These are phyloP conservation scores for Bos indicus DNA, from an alignment of 2,113 vertebrate genomes.

Conservation along the genomic window DNA sequence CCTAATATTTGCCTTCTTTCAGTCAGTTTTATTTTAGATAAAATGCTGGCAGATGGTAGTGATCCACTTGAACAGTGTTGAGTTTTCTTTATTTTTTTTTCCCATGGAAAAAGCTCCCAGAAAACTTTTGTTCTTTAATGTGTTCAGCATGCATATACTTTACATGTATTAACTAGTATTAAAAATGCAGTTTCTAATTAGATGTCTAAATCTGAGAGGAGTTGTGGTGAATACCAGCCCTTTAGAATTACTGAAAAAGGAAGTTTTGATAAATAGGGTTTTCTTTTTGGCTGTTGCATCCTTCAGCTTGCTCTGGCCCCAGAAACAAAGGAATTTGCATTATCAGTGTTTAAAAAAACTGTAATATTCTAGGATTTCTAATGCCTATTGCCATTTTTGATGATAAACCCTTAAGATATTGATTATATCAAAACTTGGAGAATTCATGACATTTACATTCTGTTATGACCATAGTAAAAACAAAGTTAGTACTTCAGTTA, in stretches of 20 bases:
- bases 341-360: not conserved
- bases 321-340: conserved; percentile 18
- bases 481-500: not conserved
- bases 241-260: conserved; percentile 41
- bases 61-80: conserved; percentile 79
- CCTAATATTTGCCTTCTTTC: conserved; percentile 76
- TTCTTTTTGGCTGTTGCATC: not conserved
- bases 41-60: conserved; percentile 81
- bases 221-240: conserved; percentile 30
- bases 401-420: not conserved
- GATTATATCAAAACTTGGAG: not conserved
- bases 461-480: not conserved
- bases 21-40: conserved; percentile 79
- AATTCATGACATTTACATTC: conserved; percentile 1
- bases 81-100: conserved; percentile 74
- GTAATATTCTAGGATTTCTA: not conserved
- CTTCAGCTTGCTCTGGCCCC: not conserved
- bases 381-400: not conserved
- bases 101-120: conserved; percentile 68
- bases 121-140: conserved; percentile 76
- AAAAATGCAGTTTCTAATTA: conserved; percentile 58
- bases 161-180: conserved; percentile 61
- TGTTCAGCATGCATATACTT: conserved; percentile 49
- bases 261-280: conserved; percentile 27
- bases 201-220: conserved; percentile 50